Evolutionary conservation across 1,140 invertebrate species (phyloP), one percentile per base, ranked within the genome.

Genomic region (Euborellia annulipes): DNA sequence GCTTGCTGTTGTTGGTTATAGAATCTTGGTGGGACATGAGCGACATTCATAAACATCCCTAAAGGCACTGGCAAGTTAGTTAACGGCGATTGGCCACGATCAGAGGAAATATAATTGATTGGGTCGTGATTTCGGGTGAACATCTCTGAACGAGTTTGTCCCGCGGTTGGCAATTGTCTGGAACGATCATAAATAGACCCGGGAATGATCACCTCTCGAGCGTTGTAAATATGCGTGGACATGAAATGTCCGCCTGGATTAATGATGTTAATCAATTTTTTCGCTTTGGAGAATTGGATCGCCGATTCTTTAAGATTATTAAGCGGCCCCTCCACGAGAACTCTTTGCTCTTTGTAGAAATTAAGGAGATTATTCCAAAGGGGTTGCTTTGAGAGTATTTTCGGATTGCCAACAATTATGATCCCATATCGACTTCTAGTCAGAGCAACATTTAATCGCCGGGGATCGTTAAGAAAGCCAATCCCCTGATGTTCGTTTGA

Each of bases 401-500:
- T 98, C 0, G 96, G 94, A 67, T 99, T 99, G 36, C 96, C 96
- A 43, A 99, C 90, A 51, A 99, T 92, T 37, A 99, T 97, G 18
- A 98, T 83, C 11, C 96, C 96, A 65, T 90, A 98, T 59, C 92
- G 96, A 2, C 96, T 91, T 49, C 96, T 74, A 0, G 96, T 99
- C 1, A 99, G 63, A 0, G 96, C 96, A 0, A 99, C 96, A 65
- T 99, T 99, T 0, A 99, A 67, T 48, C 96, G 80, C 3, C 96
- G 70, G 0, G 96, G 95, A 64, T 99, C 96, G 58, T 94, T 98
- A 1, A 99, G 67, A 59, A 99, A 99, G 9, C 83, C 83, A 60
- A 69, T 98, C 69, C 68, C 97, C 82, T 70, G 91, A 76, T 75
- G 91, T 76, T 75, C 96, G 77, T 77, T 99, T 67, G 72, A 97